Evolutionary conservation across 37 sponge, comb jelly and placozoan genomes (phyloP), one percentile per base, ranked within the genome.

Genomic region (Oscarella lobularis): DNA sequence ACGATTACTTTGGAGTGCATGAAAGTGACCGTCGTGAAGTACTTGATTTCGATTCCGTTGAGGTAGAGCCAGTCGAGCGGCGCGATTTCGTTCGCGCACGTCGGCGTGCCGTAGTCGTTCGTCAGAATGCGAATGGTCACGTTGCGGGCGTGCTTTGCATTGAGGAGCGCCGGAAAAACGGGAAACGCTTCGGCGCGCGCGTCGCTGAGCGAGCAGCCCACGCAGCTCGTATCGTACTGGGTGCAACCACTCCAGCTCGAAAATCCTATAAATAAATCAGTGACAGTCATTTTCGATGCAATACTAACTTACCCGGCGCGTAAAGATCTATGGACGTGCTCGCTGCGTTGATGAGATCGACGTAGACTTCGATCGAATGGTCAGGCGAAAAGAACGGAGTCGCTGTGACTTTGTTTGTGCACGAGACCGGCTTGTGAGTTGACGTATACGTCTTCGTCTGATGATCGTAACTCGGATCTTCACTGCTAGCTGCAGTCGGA

Each of bases 381-480:
- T 91, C 92, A 3, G 92, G 92, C 14, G 92, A 91, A 82, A 91
- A 91, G 85, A 80, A 91, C 0, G 92, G 92, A 0, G 91, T 86
- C n/a, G 75, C 87, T 1, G 85, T 82, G 80, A 82, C 82, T 39
- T 30, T 30, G 35, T 41, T 20, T 1, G 31, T 38, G 76, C 92
- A 91, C 2, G 40, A 34, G 1, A 74, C 30, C 35, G 87, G 80
- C 35, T 82, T 31, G 76, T 80, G 82, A 20, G 41, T 55, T 3
- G 85, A 31, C 31, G 14, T 6, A 79, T 91, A 91, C 48, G 81
- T 79, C 75, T 35, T 38, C 20, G 73, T 81, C 78, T 91, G 92
- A 69, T 91, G 88, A 67, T 91, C 85, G 76, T 85, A 91, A 55
- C 78, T 38, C 2, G 78, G 84, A 54, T 83, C 82, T 48, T 9